phyloP scores from a whole-genome alignment of 1,140 invertebrate genomes.

The Antheraea pernyi region DNA sequence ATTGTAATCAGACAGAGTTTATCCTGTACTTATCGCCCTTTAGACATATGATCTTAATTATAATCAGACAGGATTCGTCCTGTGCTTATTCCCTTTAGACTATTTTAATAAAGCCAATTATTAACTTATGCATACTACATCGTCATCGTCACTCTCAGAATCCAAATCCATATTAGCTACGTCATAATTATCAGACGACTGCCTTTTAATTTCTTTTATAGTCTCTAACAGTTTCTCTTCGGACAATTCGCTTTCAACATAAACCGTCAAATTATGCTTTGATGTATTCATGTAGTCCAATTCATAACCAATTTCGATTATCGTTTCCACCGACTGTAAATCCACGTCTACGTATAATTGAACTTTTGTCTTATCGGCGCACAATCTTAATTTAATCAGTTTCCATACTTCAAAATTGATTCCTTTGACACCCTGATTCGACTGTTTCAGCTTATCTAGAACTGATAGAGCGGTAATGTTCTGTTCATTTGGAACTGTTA shows the following conservation, averaged over 20 bases:
- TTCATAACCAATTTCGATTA: slow-evolving; percentile 41
- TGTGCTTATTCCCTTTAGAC: no score
- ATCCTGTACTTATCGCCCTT: no score
- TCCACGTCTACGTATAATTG: slow-evolving; percentile 52
- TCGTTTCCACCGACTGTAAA: slow-evolving; percentile 52
- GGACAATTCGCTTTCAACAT: background rate
- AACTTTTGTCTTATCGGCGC: background rate
- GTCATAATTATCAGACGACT: slow-evolving; percentile 52
- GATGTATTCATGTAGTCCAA: slow-evolving; percentile 48
- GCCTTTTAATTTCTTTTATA: slow-evolving; percentile 46
- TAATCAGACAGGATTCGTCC: no score
- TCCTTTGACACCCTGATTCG: slow-evolving; percentile 57
- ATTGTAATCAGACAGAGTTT: slow-evolving; percentile 21
- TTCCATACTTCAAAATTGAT: slow-evolving; percentile 63
- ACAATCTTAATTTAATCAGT: slow-evolving; percentile 17
- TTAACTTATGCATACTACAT: no score
- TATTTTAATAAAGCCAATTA: no score
- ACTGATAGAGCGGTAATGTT: background rate
- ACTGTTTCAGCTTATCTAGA: slow-evolving; percentile 43
- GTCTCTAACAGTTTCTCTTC: slow-evolving; percentile 33
- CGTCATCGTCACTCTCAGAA: slow-evolving; percentile 15
- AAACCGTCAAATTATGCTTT: background rate
- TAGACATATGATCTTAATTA: no score
- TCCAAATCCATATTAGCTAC: slow-evolving; percentile 63
- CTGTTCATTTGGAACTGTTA: slow-evolving; percentile 28